phyloP scores from a whole-genome alignment of 2,113 vertebrate species.

The Brachypodius melanocephalos region DNA sequence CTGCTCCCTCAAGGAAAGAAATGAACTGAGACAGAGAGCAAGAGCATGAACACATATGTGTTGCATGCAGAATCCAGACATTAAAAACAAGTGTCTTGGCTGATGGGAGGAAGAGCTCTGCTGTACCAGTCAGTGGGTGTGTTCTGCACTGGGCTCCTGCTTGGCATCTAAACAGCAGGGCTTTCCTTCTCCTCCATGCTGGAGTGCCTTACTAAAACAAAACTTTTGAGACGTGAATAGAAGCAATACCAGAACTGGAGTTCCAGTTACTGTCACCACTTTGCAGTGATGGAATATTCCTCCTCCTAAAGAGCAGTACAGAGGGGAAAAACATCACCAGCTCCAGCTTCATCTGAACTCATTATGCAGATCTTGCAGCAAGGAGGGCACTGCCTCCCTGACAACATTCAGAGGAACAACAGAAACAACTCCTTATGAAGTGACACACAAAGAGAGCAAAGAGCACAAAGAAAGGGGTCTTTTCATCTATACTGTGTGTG shows the following conservation, averaged over 20 bases:
- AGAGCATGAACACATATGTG: neutral
- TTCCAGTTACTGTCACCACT: neutral
- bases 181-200: neutral
- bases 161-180: neutral
- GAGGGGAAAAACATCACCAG: neutral
- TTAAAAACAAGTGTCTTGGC: neutral
- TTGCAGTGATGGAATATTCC: neutral
- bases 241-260: neutral
- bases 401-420: neutral
- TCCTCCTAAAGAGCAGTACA: neutral
- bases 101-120: neutral
- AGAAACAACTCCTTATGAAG: neutral
- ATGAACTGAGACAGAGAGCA: neutral
- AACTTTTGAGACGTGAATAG: neutral
- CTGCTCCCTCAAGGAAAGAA: neutral
- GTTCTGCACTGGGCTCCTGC: neutral
- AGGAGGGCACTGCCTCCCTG: neutral
- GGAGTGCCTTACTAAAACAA: neutral
- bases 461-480: neutral
- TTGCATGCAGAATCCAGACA: neutral
- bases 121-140: neutral
- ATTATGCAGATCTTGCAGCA: neutral
- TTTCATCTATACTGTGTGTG: fast-evolving
- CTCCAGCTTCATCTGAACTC: neutral
- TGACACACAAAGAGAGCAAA: neutral